These are phyloP conservation scores for Anabacerthia variegaticeps DNA, from an alignment of 2,797 vertebrate species.

Conservation along the genomic window DNA sequence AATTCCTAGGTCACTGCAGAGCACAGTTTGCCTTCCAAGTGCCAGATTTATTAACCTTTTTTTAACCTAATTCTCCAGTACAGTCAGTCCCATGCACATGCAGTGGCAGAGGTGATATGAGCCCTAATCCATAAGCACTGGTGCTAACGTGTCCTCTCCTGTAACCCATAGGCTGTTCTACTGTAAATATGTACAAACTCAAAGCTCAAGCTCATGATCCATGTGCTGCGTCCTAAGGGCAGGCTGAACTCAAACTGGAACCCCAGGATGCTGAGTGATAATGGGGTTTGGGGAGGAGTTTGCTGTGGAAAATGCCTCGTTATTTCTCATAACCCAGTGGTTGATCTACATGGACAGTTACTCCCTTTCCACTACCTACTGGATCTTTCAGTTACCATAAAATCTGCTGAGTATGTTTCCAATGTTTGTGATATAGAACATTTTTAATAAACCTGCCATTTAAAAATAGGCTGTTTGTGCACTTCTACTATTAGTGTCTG, in stretches of 20 bases:
- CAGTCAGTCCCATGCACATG: constrained; percentile 2
- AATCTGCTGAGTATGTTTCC: constrained; percentile 34
- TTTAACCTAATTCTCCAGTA: constrained; percentile 6
- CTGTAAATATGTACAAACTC: constrained; percentile 28
- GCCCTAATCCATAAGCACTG: constrained; percentile 33
- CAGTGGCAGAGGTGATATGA: neutral
- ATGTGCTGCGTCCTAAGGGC: neutral
- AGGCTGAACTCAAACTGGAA: constrained; percentile 10
- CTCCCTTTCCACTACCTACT: neutral
- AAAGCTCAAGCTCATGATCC: neutral
- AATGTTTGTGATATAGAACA: constrained; percentile 54
- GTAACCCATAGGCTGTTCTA: neutral
- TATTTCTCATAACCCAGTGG: neutral
- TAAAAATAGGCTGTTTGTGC: constrained; percentile 8
- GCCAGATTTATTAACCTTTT: constrained; percentile 57
- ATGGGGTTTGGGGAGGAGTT: neutral
- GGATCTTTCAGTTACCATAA: constrained; percentile 42
- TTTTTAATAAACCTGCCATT: constrained; percentile 71
- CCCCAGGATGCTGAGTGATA: neutral
- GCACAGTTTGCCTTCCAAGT: constrained; percentile 69
- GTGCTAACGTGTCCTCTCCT: constrained; percentile 64
- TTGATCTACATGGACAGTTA: neutral
- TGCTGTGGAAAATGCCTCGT: neutral
- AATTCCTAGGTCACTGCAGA: constrained; percentile 36
- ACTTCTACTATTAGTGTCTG: neutral